A percentile compares a stretch with the other conserved stretches of the same genome.
These are phyloP conservation scores for Perithous albicinctus DNA, from an alignment of 2,888 invertebrate species.

Conservation along the genomic window DNA sequence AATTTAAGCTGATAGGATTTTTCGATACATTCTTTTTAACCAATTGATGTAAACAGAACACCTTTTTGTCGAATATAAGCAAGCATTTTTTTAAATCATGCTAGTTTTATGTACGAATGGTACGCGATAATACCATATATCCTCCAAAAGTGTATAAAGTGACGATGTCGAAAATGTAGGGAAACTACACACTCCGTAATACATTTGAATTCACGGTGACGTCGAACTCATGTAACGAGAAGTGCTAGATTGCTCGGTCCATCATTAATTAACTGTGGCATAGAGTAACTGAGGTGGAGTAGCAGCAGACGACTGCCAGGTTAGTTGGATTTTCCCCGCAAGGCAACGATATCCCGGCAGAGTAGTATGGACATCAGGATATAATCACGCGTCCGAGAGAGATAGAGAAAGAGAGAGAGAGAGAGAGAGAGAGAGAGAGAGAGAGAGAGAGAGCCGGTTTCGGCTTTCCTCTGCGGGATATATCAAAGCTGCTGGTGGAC, in stretches of 20 bases:
- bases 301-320: conserved; percentile 16
- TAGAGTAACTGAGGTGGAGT: background rate
- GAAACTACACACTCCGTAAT: background rate
- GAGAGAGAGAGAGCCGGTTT: conserved; percentile 34
- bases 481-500: conserved; percentile 60
- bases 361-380: conserved; percentile 16
- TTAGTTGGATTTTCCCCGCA: conserved; percentile 32
- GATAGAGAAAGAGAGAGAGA: too few relatives aligned
- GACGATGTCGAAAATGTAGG: background rate
- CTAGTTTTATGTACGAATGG: too few relatives aligned
- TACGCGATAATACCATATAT: background rate
- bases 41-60: too few relatives aligned
- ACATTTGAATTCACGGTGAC: background rate
- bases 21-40: too few relatives aligned
- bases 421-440: too few relatives aligned
- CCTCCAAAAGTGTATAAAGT: background rate
- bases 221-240: conserved; percentile 21
- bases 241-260: conserved; percentile 25
- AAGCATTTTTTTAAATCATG: too few relatives aligned
- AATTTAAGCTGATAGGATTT: too few relatives aligned
- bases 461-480: conserved; percentile 57
- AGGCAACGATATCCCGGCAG: conserved; percentile 27
- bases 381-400: conserved; percentile 24
- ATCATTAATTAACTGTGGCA: conserved; percentile 34
- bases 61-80: too few relatives aligned